Evolutionary conservation across 2,888 invertebrate genomes (phyloP), one percentile per base, ranked within the genome.

Genomic region (Loripinus fragilis): DNA sequence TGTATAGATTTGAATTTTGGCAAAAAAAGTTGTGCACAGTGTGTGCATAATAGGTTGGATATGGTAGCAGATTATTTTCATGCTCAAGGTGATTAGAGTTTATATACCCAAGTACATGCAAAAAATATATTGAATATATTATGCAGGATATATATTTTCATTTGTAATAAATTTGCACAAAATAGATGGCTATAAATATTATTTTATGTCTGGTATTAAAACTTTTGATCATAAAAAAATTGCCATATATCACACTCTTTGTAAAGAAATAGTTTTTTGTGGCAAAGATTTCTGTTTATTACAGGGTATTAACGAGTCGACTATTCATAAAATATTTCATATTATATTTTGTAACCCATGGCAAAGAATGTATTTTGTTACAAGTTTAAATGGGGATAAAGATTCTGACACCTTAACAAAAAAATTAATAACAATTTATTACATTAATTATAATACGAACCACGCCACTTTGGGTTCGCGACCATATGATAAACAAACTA

Each of bases 301-400:
- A 60, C 60, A 33, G 20, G 33, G 60, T 60, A 60, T 60, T 60
- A 60, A 52, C 52, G 3, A 52, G 60, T 7, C 3, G 33, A 30
- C 60, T 48, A 64, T 52, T 78, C 70, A 73, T 78, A 78, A 71
- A 60, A 71, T 60, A 55, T 60, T 66, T 55, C 73, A 70, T 50
- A 69, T 52, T 38, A 60, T 60, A 41, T 67, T 71, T 45, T 65
- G 78, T 78, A 74, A 74, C 78, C 74, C 45, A 60, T 74, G 74
- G 30, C 30, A 35, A 74, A 74, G 74, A 78, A 78, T 78, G 78
- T 69, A 38, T 64, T 60, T 68, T 74, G 60, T 60, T 60, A 60
- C 60, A 30, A 1, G 17, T 60, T 60, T 30, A 60, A 33, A 33
- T 3, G 7, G 2, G 3, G 30, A 33, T 33, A 60, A 60, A 60